Conservation (phyloP, 2,113 vertebrate genomes). For the Nerophis lumbriciformis region DNA sequence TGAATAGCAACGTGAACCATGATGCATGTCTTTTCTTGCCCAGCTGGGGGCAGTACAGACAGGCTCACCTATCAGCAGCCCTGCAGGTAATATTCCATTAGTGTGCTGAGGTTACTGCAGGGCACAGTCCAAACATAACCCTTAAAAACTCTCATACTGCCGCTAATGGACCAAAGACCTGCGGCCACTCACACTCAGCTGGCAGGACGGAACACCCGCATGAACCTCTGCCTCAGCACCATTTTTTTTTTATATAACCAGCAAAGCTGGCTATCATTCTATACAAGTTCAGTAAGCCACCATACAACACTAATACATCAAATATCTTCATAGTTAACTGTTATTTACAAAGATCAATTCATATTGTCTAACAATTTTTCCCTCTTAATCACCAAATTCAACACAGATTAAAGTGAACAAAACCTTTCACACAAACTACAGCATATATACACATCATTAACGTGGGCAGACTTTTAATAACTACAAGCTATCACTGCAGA, state of each 20-base stretch:
- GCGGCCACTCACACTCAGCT: slow-evolving; percentile 24
- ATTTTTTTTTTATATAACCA: background rate
- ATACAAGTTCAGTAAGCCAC: too few species aligned
- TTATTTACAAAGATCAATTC: too few species aligned
- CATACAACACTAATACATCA: too few species aligned
- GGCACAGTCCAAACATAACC: slow-evolving; percentile 73
- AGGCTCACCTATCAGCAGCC: slow-evolving; percentile 8
- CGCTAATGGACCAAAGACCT: slow-evolving; percentile 35
- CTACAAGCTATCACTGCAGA: background rate
- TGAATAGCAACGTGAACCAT: background rate
- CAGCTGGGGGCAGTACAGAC: slow-evolving; percentile 37
- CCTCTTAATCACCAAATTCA: too few species aligned
- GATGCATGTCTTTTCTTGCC: slow-evolving; percentile 20
- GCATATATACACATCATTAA: background rate
- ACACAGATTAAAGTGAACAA: too few species aligned
- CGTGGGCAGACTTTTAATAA: slow-evolving; percentile 1
- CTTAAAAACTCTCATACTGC: slow-evolving; percentile 28
- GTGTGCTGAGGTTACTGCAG: slow-evolving; percentile 66
- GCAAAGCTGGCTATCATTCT: background rate
- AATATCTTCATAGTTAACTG: too few species aligned
- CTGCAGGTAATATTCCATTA: slow-evolving; percentile 29
- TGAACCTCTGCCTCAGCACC: background rate
- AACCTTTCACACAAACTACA: background rate
- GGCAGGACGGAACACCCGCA: background rate
- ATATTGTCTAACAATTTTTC: too few species aligned